Evolutionary conservation across 2,888 invertebrate genomes (phyloP).

Genomic region (Trissolcus japonicus): DNA sequence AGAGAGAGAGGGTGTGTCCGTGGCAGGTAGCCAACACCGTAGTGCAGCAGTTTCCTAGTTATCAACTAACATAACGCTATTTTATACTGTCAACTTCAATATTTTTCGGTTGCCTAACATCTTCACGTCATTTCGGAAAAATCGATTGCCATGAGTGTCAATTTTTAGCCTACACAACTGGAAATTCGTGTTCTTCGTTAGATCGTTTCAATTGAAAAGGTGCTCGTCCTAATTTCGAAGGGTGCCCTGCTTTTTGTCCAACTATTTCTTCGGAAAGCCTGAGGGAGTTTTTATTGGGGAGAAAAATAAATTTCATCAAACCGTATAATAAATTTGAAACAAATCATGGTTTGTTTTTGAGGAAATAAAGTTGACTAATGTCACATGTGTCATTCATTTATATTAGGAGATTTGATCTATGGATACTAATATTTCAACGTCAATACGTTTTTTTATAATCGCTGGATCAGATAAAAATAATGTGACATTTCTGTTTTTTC

Average conservation of each 20-base stretch:
- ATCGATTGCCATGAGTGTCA: conserved; percentile 47
- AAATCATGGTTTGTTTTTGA: too few species aligned
- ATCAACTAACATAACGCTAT: conserved; percentile 55
- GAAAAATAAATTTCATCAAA: conserved; percentile 16
- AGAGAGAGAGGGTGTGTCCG: conserved; percentile 61
- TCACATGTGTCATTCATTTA: neutral
- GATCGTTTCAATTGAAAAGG: conserved; percentile 15
- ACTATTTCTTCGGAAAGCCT: neutral
- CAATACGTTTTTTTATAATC: too few species aligned
- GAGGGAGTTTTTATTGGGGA: conserved; percentile 8
- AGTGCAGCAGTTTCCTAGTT: conserved; percentile 69
- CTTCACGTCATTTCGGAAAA: conserved; percentile 40
- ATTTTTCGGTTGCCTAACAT: conserved; percentile 58
- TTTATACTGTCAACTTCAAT: conserved; percentile 58
- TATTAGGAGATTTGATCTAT: neutral
- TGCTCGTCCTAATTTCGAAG: conserved; percentile 36
- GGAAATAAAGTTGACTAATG: too few species aligned
- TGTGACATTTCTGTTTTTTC: too few species aligned
- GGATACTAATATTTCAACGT: neutral
- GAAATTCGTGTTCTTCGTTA: neutral
- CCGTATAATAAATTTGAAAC: conserved; percentile 1
- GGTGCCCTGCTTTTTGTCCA: conserved; percentile 1
- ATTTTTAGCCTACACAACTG: conserved; percentile 31
- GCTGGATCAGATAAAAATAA: too few species aligned
- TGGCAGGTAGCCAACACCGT: conserved; percentile 70